Base-by-base conservation (phyloP, 1,140 invertebrate species). In the Papilio xuthus region DNA sequence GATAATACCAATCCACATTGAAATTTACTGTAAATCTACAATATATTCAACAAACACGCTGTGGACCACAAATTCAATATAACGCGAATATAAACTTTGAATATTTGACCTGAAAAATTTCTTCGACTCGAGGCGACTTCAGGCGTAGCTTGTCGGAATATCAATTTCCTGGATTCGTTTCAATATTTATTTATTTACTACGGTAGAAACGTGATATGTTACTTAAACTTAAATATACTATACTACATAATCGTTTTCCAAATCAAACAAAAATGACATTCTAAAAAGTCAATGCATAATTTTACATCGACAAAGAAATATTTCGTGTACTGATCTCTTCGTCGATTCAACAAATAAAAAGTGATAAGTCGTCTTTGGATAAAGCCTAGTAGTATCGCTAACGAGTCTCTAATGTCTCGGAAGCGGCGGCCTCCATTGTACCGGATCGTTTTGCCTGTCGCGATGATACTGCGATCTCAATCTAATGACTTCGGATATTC, bases 301-400 rank as follows among this genome's bases (percentile, higher is more conserved):
- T 67, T 67, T 67, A 3, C 15, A 67, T 28, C 10, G 32, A 67
- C 28, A 67, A 63, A 63, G 23, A 28, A 67, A 28, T 13, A 26
- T 28, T 28, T 28, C 60, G 26, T 26, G 12, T 15, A 28, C 3
- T 28, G 60, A 67, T 28, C 26, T 67, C 18, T 53, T 47, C 44
- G 56, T 67, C 26, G 60, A 67, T 67, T 67, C 60, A 26, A 63
- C 60, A 67, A 67, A 67, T 67, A 67, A 67, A 67, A 28, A 28
- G 60, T 67, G 60, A 67, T 67, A 67, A 67, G 60, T 18, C 47
- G 47, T 18, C 3, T 15, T 67, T 67, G 26, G 26, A 67, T 67
- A 67, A 67, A 67, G 60, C 23, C 60, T 67, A 28, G 60, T 13
- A 15, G 10, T 13, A 4, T 67, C 60, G 60, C 60, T 67, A 67